Conservation (phyloP, 1,140 invertebrate genomes). For the Plodia interpunctella region DNA sequence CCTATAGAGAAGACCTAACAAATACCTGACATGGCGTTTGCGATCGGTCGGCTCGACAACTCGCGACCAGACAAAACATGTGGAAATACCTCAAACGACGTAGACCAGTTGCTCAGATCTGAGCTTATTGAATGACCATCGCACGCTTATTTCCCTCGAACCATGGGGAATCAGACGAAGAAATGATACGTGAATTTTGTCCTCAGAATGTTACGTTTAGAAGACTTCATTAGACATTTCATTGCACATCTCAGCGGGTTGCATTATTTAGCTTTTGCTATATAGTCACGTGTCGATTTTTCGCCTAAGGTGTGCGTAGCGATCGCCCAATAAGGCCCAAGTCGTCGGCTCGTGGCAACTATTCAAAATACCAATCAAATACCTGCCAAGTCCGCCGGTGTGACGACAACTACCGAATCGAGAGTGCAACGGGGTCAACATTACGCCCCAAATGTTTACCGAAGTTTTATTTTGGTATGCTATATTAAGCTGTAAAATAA, state of each 20-base stretch:
- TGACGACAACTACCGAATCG: slow-evolving; percentile 70
- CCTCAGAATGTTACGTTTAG: background rate
- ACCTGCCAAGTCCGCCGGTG: slow-evolving; percentile 74
- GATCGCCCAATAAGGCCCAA: slow-evolving; percentile 38
- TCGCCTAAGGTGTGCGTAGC: slow-evolving; percentile 4
- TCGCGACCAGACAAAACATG: slow-evolving; percentile 48
- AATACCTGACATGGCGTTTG: slow-evolving; percentile 58
- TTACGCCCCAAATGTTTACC: slow-evolving; percentile 63
- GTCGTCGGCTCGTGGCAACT: slow-evolving; percentile 53
- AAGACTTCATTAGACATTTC: too few relatives aligned
- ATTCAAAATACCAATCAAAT: slow-evolving; percentile 74
- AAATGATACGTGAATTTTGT: background rate
- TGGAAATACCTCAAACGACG: slow-evolving; percentile 65
- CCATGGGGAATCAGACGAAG: background rate
- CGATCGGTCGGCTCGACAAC: slow-evolving; percentile 37
- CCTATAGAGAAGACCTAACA: slow-evolving; percentile 42
- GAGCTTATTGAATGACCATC: slow-evolving; percentile 38
- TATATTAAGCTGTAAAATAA: slow-evolving; percentile 73
- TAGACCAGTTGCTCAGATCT: slow-evolving; percentile 35
- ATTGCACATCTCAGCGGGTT: too few relatives aligned
- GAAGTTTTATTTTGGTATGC: slow-evolving; percentile 69
- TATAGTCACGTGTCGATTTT: background rate
- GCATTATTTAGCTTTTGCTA: background rate
- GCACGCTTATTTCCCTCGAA: slow-evolving; percentile 7
- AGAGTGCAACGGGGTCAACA: slow-evolving; percentile 52